These are phyloP conservation scores for Amniataba percoides DNA, from an alignment of 2,797 vertebrate genomes.

Conservation along the genomic window DNA sequence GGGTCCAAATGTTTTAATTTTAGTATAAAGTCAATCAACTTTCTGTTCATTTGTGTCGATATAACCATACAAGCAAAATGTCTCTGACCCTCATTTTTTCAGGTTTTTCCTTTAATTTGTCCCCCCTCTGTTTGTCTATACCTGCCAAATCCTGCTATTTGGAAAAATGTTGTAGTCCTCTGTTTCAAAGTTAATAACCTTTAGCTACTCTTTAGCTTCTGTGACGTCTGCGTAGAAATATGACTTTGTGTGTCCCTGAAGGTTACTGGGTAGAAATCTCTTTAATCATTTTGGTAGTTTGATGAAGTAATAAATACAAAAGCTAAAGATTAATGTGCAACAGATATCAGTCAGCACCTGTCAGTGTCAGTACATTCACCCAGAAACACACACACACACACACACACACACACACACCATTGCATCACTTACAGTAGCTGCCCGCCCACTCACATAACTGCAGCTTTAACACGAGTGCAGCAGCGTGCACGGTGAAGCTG, in stretches of 20 bases:
- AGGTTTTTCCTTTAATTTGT: too few relatives aligned
- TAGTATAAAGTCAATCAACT: too few relatives aligned
- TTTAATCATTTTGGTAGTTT: neutral
- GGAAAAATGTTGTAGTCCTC: neutral
- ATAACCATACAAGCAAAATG: too few relatives aligned
- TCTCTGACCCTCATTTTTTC: too few relatives aligned
- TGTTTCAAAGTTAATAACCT: neutral
- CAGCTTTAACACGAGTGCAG: neutral
- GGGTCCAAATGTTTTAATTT: too few relatives aligned
- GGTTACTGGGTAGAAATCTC: neutral
- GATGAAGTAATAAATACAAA: neutral
- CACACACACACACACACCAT: neutral
- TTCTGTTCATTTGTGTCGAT: too few relatives aligned
- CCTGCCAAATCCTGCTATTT: neutral
- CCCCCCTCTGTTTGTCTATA: neutral
- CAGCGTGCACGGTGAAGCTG: neutral
- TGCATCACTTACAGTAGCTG: neutral
- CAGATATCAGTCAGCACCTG: neutral
- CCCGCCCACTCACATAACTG: slow-evolving; percentile 6
- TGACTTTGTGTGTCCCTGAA: too few relatives aligned
- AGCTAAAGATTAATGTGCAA: neutral
- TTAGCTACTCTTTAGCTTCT: too few relatives aligned
- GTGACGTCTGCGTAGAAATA: too few relatives aligned
- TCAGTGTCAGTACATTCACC: neutral
- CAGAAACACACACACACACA: neutral